Conservation (phyloP, 2,888 invertebrate genomes). For the Dynastes hyllus region DNA sequence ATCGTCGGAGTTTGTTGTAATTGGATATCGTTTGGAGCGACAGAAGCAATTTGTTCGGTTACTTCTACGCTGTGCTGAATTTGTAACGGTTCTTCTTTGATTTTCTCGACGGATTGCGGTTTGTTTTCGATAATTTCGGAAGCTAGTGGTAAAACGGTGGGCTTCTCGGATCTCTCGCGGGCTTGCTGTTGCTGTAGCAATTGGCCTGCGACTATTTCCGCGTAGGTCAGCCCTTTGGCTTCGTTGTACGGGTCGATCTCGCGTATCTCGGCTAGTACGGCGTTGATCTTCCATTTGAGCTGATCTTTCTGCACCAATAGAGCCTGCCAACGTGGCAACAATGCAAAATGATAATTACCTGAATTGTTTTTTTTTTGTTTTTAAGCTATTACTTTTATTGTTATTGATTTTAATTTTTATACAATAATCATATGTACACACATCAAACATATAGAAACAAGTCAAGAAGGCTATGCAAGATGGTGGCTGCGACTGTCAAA, state of each 20-base stretch:
- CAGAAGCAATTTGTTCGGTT: constrained; percentile 26
- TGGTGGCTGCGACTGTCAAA: constrained; percentile 69
- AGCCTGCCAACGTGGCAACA: constrained; percentile 74
- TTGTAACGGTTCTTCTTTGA: not conserved
- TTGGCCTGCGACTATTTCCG: constrained; percentile 81
- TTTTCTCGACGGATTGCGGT: constrained; percentile 55
- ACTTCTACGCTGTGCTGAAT: constrained; percentile 27
- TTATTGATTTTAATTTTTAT: not conserved
- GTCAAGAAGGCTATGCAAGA: constrained; percentile 63
- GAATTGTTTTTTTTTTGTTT: not conserved
- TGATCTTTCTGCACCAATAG: constrained; percentile 77
- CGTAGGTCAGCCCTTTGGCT: constrained; percentile 74
- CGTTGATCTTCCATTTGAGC: constrained; percentile 81
- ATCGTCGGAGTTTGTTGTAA: not conserved
- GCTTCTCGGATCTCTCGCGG: constrained; percentile 22
- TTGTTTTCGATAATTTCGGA: not conserved
- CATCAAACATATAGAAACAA: not conserved
- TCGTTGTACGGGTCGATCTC: constrained; percentile 84
- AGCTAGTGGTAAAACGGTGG: not conserved
- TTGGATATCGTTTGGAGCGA: not conserved
- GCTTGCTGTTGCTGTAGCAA: constrained; percentile 33
- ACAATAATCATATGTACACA: constrained; percentile 37
- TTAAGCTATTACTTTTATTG: constrained; percentile 39
- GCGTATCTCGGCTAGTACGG: constrained; percentile 82
- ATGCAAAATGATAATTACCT: constrained; percentile 60